Percentiles rank a stretch among this genome's conserved stretches.
Evolutionary conservation across 2,888 invertebrate species (phyloP).

Genomic region (Nemoura dubitans): DNA sequence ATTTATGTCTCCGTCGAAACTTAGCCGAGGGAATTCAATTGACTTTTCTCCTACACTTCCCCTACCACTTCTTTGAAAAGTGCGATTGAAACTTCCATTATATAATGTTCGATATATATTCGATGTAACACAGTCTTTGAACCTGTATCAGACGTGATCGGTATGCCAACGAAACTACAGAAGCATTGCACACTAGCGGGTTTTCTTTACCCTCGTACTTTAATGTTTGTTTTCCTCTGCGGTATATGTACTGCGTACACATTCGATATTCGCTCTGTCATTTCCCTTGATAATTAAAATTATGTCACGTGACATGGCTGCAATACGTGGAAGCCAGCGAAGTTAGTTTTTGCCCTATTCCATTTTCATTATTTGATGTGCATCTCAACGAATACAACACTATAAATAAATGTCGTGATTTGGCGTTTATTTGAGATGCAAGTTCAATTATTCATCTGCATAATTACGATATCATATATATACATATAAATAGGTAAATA

Average conservation of each 20-base stretch:
- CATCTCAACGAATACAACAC: too few relatives aligned
- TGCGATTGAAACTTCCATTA: slow-evolving; percentile 7
- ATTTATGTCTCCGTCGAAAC: not conserved
- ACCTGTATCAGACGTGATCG: not conserved
- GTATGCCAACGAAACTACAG: not conserved
- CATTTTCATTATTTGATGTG: too few relatives aligned
- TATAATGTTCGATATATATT: slow-evolving; percentile 12
- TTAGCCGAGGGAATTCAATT: not conserved
- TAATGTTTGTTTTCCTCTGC: not conserved
- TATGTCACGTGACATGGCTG: not conserved
- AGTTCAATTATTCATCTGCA: too few relatives aligned
- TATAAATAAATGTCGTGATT: too few relatives aligned
- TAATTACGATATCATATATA: too few relatives aligned
- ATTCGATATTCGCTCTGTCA: not conserved
- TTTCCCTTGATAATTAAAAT: not conserved
- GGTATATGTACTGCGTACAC: not conserved
- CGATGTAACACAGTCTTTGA: not conserved
- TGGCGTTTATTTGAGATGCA: too few relatives aligned
- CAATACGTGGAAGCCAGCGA: too few relatives aligned
- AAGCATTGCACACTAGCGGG: not conserved
- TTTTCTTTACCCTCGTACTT: not conserved
- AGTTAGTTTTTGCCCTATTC: too few relatives aligned
- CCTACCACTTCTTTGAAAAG: not conserved
- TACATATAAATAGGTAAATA: too few relatives aligned
- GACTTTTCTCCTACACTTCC: not conserved